Conservation (phyloP, 2,797 vertebrate species). For the Melanotaenia trifasciata region DNA sequence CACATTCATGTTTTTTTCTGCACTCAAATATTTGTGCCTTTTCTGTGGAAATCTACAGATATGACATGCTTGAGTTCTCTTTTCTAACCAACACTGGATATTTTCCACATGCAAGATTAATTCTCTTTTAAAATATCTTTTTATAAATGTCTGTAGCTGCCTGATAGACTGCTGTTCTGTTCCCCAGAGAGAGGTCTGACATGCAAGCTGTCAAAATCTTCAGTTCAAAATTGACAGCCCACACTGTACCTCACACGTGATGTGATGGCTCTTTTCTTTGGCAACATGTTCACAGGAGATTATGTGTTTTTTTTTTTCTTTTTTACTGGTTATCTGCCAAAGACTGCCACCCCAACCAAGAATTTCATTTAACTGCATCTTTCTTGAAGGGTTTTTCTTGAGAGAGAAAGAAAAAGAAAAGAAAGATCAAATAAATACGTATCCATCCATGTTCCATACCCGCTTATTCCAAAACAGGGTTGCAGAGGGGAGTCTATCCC, state of each 20-base stretch:
- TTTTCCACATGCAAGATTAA: constrained; percentile 8
- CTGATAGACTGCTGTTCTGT: constrained; percentile 31
- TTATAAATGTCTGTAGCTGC: constrained; percentile 21
- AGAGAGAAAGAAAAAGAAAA: neutral
- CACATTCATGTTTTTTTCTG: constrained; percentile 7
- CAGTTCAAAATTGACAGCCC: constrained; percentile 46
- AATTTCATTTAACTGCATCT: constrained; percentile 8
- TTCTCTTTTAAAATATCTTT: constrained; percentile 28
- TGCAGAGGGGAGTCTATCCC: too few species aligned
- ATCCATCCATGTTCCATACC: too few species aligned
- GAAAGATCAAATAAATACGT: neutral
- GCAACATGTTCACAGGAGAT: constrained; percentile 33
- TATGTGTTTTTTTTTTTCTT: neutral
- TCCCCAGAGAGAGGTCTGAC: constrained; percentile 49
- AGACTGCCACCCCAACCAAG: constrained; percentile 14
- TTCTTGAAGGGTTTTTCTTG: constrained; percentile 4
- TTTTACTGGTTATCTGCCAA: constrained; percentile 11
- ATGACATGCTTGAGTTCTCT: constrained; percentile 21
- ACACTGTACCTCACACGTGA: constrained; percentile 21
- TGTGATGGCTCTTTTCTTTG: constrained; percentile 26
- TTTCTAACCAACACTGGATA: constrained; percentile 29
- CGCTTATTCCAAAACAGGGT: too few species aligned
- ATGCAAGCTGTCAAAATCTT: constrained; percentile 53
- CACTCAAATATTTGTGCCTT: constrained; percentile 14
- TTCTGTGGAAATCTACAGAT: constrained; percentile 23